phyloP scores from a whole-genome alignment of 2,113 vertebrate genomes.

The Stictonetta naevosa region DNA sequence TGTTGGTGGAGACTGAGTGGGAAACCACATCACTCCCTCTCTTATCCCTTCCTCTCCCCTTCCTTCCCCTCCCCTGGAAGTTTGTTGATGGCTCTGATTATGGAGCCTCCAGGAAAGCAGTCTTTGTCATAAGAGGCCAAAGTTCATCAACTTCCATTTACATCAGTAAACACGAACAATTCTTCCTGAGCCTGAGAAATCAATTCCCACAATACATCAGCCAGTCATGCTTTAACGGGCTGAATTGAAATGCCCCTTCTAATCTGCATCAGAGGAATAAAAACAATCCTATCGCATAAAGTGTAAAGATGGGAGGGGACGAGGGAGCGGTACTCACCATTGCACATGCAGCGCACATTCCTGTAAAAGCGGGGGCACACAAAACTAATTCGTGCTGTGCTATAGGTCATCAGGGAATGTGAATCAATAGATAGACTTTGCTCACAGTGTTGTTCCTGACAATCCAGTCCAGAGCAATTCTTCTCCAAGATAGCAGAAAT shows the following conservation, averaged over 20 bases:
- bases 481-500: constrained; percentile 94
- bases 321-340: constrained; percentile 82
- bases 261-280: constrained; percentile 58
- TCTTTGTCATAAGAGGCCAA: constrained; percentile 65
- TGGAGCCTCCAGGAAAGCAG: background rate
- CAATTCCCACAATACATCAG: constrained; percentile 54
- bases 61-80: background rate
- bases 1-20: background rate
- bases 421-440: constrained; percentile 92
- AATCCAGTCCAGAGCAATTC: constrained; percentile 95
- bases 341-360: constrained; percentile 90
- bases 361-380: constrained; percentile 93
- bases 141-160: constrained; percentile 65
- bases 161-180: constrained; percentile 38
- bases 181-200: constrained; percentile 31
- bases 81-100: background rate
- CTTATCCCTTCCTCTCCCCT: background rate
- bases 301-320: background rate
- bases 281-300: background rate
- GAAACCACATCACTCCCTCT: background rate
- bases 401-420: constrained; percentile 91
- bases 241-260: constrained; percentile 64
- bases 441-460: constrained; percentile 92
- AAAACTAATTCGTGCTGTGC: constrained; percentile 92
- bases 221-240: constrained; percentile 9